These are phyloP conservation scores for Drosophila yooni DNA, from an alignment of 2,888 invertebrate genomes.

Conservation along the genomic window DNA sequence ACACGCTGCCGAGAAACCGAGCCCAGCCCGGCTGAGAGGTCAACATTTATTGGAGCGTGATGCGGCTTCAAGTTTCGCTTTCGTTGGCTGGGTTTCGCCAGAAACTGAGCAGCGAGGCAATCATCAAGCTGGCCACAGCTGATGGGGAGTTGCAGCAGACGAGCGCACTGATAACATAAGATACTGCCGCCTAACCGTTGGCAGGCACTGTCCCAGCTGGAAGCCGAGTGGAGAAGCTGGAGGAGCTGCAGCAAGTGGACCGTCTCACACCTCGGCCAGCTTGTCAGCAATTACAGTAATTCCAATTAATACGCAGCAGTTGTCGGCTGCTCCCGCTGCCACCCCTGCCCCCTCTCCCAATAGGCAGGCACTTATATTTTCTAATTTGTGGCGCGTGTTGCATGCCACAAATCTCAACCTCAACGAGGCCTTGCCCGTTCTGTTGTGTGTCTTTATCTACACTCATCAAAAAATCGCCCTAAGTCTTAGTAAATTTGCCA, in stretches of 20 bases:
- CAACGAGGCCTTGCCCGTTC: constrained; percentile 39
- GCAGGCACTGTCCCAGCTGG: constrained; percentile 13
- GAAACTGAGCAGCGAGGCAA: constrained; percentile 7
- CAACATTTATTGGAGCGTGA: constrained; percentile 49
- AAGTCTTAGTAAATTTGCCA: not conserved
- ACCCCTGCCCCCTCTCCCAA: not conserved
- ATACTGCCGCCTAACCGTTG: constrained; percentile 18
- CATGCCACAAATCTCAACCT: constrained; percentile 77
- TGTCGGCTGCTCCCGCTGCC: constrained; percentile 19
- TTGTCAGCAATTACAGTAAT: constrained; percentile 71
- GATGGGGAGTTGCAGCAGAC: constrained; percentile 3
- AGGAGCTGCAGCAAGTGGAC: constrained; percentile 17
- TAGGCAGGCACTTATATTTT: constrained; percentile 60
- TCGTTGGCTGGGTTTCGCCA: constrained; percentile 24
- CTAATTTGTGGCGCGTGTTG: constrained; percentile 84
- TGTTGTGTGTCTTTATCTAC: constrained; percentile 27
- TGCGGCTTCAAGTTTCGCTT: constrained; percentile 53
- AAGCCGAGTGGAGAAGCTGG: not conserved
- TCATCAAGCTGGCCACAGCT: not conserved
- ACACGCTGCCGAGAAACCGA: not conserved
- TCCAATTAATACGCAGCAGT: constrained; percentile 74
- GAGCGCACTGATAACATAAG: constrained; percentile 38
- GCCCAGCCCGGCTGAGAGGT: constrained; percentile 38
- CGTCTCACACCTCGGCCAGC: constrained; percentile 58
- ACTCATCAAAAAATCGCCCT: not conserved